Percentiles rank a stretch among this genome's conserved stretches.
Evolutionary conservation across 1,140 invertebrate genomes (phyloP).

Genomic region (Drosophila hydei): DNA sequence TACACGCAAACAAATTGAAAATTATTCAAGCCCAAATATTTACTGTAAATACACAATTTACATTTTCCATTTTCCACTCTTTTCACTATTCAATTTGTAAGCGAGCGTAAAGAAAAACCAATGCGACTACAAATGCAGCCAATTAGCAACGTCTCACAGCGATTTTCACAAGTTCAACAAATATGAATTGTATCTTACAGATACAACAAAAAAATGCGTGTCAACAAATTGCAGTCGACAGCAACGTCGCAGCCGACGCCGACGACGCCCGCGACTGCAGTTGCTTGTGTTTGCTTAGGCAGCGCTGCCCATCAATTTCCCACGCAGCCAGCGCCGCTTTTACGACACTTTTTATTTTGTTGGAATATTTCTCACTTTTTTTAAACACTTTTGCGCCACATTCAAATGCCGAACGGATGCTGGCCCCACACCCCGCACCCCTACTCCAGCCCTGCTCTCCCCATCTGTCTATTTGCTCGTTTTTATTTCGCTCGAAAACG

Average conservation of each 20-base stretch:
- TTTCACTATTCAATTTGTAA: constrained; percentile 61
- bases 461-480: constrained; percentile 40
- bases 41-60: constrained; percentile 65
- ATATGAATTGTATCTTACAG: constrained; percentile 75
- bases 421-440: constrained; percentile 6
- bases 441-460: neutral
- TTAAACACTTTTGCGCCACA: constrained; percentile 32
- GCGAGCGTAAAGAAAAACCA: constrained; percentile 54
- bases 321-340: constrained; percentile 57
- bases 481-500: constrained; percentile 54
- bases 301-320: constrained; percentile 67
- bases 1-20: constrained; percentile 19
- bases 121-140: constrained; percentile 71
- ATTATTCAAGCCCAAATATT: constrained; percentile 60
- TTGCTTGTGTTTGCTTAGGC: constrained; percentile 63
- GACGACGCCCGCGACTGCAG: constrained; percentile 4
- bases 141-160: constrained; percentile 70
- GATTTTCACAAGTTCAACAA: constrained; percentile 79
- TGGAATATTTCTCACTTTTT: constrained; percentile 45
- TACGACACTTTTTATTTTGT: constrained; percentile 64
- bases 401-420: constrained; percentile 70
- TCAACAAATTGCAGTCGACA: constrained; percentile 66
- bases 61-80: constrained; percentile 59
- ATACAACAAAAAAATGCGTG: constrained; percentile 46
- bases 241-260: neutral